These are phyloP conservation scores for Drosophila emarginata DNA, from an alignment of 2,888 invertebrate species.

Conservation along the genomic window DNA sequence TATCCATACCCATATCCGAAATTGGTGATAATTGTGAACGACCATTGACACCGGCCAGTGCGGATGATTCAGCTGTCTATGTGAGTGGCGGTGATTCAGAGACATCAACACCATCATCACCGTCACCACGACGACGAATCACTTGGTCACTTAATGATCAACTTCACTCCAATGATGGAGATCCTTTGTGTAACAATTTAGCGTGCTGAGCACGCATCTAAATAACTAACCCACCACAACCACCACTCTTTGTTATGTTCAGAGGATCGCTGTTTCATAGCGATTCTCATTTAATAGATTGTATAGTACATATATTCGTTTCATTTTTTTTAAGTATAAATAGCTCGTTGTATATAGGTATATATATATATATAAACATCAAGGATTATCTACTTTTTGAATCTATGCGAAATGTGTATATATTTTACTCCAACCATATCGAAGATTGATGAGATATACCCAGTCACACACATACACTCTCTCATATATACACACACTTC, in stretches of 20 bases:
- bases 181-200: constrained; percentile 56
- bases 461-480: neutral
- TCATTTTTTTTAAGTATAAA: constrained; percentile 17
- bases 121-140: constrained; percentile 38
- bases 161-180: constrained; percentile 40
- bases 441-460: constrained; percentile 19
- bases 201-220: constrained; percentile 61
- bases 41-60: constrained; percentile 62
- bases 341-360: constrained; percentile 20
- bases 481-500: neutral
- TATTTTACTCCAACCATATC: constrained; percentile 10
- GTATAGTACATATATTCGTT: constrained; percentile 57
- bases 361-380: constrained; percentile 22
- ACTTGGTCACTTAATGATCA: constrained; percentile 41
- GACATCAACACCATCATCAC: constrained; percentile 57
- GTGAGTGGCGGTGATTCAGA: constrained; percentile 56
- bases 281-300: constrained; percentile 35
- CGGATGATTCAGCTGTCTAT: constrained; percentile 75
- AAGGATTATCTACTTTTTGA: neutral
- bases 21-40: constrained; percentile 74
- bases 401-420: neutral
- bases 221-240: constrained; percentile 21
- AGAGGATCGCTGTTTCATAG: constrained; percentile 36
- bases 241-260: constrained; percentile 49
- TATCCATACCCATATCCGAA: constrained; percentile 79